phyloP scores from a whole-genome alignment of 2,113 vertebrate species.

The Furnarius figulus region DNA sequence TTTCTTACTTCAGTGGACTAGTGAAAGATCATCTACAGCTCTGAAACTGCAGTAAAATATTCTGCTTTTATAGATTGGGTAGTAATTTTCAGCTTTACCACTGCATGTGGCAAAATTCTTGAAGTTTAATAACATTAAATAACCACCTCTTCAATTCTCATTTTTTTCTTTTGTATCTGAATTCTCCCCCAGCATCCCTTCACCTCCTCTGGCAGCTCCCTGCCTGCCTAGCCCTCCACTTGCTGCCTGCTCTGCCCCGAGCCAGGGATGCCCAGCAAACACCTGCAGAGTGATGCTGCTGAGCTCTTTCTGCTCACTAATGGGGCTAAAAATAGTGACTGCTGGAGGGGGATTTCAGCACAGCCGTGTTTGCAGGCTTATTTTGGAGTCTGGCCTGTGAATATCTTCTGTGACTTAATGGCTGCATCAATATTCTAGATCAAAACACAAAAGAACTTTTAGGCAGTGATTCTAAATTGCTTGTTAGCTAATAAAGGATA shows the following conservation, averaged over 20 bases:
- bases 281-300: neutral
- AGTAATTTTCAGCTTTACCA: neutral
- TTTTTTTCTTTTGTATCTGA: neutral
- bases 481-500: neutral
- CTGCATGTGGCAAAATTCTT: neutral
- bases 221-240: neutral
- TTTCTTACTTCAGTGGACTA: neutral
- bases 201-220: neutral
- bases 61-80: neutral
- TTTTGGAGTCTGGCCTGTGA: neutral
- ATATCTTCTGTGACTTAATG: neutral
- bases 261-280: neutral
- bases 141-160: neutral
- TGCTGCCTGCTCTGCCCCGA: neutral
- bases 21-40: neutral
- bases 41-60: neutral
- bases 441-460: neutral
- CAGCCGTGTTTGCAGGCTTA: neutral
- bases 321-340: neutral
- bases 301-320: neutral
- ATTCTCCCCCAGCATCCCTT: neutral
- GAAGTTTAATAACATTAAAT: neutral
- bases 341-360: neutral
- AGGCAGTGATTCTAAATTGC: neutral
- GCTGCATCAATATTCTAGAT: neutral